Percentiles rank a stretch among this genome's conserved stretches.
Conservation (phyloP, 2,113 vertebrate species). For the Arothron firmamentum region DNA sequence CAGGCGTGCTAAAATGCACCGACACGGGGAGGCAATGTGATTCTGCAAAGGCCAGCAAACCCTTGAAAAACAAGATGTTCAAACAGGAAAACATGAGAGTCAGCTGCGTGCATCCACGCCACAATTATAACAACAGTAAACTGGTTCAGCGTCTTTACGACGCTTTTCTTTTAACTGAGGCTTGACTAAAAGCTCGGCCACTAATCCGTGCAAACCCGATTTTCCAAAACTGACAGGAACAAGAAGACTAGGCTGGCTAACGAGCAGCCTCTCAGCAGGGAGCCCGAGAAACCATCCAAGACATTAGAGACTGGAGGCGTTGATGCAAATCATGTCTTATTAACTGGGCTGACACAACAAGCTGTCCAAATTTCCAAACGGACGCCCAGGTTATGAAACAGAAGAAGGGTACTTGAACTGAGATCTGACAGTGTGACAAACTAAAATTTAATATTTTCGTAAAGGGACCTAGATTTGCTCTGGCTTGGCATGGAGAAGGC, state of each 20-base stretch:
- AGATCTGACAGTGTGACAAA: neutral
- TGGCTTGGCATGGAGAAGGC: too few relatives aligned
- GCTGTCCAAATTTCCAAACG: conserved; percentile 21
- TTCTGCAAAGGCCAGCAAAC: conserved; percentile 85
- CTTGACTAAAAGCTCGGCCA: conserved; percentile 16
- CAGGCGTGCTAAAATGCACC: conserved; percentile 79
- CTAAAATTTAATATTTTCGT: conserved; percentile 2
- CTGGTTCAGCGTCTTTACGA: conserved; percentile 1
- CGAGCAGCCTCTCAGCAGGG: conserved; percentile 38
- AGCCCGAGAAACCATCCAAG: conserved; percentile 31
- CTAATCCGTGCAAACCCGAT: conserved; percentile 50
- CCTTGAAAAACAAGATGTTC: conserved; percentile 67
- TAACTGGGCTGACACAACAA: conserved; percentile 21
- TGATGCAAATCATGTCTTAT: conserved; percentile 42
- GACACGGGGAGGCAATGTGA: conserved; percentile 73
- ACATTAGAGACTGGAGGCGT: conserved; percentile 40
- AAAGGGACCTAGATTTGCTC: too few relatives aligned
- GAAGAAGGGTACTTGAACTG: neutral
- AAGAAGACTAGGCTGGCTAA: conserved; percentile 26
- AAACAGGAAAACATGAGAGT: neutral
- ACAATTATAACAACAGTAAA: neutral
- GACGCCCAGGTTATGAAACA: neutral
- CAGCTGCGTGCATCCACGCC: neutral
- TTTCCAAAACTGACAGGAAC: conserved; percentile 34
- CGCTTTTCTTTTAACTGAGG: conserved; percentile 8